Evolutionary conservation across 2,113 vertebrate genomes (phyloP), one percentile per base, ranked within the genome.

Genomic region (Abramis brama): DNA sequence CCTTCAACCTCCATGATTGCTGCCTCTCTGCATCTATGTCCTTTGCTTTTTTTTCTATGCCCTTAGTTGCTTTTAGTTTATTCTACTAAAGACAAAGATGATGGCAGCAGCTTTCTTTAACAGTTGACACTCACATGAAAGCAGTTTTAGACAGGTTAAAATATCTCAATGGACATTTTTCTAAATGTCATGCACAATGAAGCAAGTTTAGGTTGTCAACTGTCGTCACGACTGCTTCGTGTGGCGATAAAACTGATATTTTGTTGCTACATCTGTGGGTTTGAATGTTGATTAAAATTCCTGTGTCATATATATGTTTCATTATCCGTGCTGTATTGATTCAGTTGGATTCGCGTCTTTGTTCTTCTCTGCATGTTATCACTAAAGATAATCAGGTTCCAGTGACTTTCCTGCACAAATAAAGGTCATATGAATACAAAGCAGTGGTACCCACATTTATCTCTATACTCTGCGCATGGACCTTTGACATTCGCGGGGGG

Each of bases 351-450:
- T 50, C 17, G 12, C 19, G 12, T 80, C 47, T 59, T 80, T 73
- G 25, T 73, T 59, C 66, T 52, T 43, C 83, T 50, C 57, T 64
- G 60, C 45, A 43, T 73, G 82, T 83, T 59, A 83, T 83, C 82
- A 83, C 45, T 85, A 52, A 78, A 79, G 45, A 79, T 33, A 78
- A 85, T 79, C 75, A 47, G 64, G 59, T 57, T 83, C 68, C 52
- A 36, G 47, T 83, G 82, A 85, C 75, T 70, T 85, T 85, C 62
- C 55, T 33, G 62, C 62, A 36, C 60, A 78, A 70, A 78, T 78
- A 85, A 79, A 79, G 75, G 75, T 85, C 76, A 70, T 17, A 70
- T 85, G 76, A 79, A 70, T 79, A 55, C 30, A 57, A 73, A 57
- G 68, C 66, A 71, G 82, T 15, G 23, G 66, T 73, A 50, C 68